A percentile compares a stretch with the other conserved stretches of the same genome.
phyloP scores from a whole-genome alignment of 1,140 invertebrate genomes.

The Brachionus plicatilis region DNA sequence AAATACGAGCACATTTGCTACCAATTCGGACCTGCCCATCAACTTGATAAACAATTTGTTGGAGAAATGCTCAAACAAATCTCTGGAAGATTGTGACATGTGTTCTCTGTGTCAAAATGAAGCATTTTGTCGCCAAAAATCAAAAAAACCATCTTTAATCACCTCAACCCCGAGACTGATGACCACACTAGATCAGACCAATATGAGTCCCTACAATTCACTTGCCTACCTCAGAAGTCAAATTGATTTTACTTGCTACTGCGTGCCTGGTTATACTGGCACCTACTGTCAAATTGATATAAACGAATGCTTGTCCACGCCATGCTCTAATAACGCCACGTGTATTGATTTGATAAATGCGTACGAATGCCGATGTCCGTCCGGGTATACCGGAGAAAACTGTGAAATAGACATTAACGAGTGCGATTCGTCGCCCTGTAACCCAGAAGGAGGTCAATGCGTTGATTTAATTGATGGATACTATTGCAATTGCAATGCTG shows the following conservation, averaged over 20 bases:
- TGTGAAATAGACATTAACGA: slow-evolving; percentile 73
- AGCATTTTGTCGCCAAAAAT: slow-evolving; percentile 23
- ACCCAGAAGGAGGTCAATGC: slow-evolving; percentile 44
- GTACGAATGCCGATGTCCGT: slow-evolving; percentile 32
- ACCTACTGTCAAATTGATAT: slow-evolving; percentile 53
- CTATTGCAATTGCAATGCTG: slow-evolving; percentile 45
- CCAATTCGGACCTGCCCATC: not conserved
- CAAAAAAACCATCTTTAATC: not conserved
- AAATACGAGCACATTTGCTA: not conserved
- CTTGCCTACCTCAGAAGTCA: not conserved
- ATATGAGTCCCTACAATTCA: not conserved
- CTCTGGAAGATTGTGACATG: slow-evolving; percentile 11
- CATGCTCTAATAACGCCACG: not conserved
- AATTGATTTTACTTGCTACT: slow-evolving; percentile 34
- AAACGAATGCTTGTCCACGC: not conserved
- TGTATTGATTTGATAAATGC: slow-evolving; percentile 16
- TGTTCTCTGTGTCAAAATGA: slow-evolving; percentile 18
- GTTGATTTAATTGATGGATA: slow-evolving; percentile 44
- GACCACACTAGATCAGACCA: not conserved
- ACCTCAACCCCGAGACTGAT: not conserved
- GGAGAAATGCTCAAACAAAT: not conserved
- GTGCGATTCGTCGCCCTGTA: slow-evolving; percentile 79
- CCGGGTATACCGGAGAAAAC: slow-evolving; percentile 68
- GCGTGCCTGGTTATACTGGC: slow-evolving; percentile 63
- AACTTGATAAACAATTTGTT: not conserved